Conservation (phyloP, 2,113 vertebrate species). For the Xiphophorus maculatus region DNA sequence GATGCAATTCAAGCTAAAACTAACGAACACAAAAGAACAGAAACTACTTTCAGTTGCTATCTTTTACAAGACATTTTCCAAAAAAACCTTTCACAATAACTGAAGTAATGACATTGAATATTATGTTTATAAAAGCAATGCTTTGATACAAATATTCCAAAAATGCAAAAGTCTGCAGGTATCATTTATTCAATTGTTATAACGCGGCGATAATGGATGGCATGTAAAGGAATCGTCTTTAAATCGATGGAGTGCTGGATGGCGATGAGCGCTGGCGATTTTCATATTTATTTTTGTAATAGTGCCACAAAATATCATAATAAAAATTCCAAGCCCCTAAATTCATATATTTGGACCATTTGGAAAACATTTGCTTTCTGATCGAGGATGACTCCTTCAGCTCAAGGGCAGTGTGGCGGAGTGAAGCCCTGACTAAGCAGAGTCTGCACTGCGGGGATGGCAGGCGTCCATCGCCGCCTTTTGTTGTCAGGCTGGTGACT, state of each 20-base stretch:
- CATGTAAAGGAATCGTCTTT: no score
- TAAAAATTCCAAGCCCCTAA: no score
- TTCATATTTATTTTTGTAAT: no score
- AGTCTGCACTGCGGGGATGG: conserved; percentile 32
- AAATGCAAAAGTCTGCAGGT: no score
- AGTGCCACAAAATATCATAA: no score
- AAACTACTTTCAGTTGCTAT: conserved; percentile 45
- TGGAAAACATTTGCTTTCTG: neutral
- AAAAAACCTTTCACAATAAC: neutral
- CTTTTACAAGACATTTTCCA: conserved; percentile 46
- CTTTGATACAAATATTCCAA: conserved; percentile 22
- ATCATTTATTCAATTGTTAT: no score
- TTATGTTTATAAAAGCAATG: conserved; percentile 23
- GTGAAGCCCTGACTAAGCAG: conserved; percentile 15
- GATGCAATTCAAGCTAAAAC: conserved; percentile 35
- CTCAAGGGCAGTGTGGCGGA: conserved; percentile 32
- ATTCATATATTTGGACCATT: conserved; percentile 4
- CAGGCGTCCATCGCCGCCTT: conserved; percentile 48
- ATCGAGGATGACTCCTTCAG: conserved; percentile 24
- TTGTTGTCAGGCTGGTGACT: conserved; percentile 61
- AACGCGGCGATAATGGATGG: no score
- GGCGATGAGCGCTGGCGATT: no score
- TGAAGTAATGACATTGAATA: conserved; percentile 25
- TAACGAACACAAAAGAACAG: conserved; percentile 42
- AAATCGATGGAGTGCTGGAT: no score